Evolutionary conservation across 1,140 invertebrate genomes (phyloP).

Genomic region (Papilio polyxenes): DNA sequence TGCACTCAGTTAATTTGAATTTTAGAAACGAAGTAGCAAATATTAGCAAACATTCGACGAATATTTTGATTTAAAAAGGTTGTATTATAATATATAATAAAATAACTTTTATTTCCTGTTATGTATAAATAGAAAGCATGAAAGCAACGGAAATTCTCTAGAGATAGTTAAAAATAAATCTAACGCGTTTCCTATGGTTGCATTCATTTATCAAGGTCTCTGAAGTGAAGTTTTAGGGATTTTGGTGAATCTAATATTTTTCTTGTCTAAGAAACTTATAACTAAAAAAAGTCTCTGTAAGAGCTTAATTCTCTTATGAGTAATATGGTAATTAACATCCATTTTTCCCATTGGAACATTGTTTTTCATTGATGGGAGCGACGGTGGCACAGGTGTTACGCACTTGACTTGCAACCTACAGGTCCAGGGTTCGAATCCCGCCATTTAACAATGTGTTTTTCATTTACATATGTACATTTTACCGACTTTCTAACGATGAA

Average conservation of each 20-base stretch:
- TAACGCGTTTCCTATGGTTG: background rate
- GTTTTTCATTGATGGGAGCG: no score
- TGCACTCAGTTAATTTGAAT: conserved; percentile 48
- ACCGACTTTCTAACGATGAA: no score
- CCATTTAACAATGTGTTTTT: no score
- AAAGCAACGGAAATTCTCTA: background rate
- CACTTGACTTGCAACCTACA: no score
- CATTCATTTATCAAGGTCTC: conserved; percentile 24
- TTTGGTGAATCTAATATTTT: background rate
- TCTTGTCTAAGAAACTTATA: background rate
- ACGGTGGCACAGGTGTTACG: no score
- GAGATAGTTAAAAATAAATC: conserved; percentile 17
- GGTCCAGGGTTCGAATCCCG: no score
- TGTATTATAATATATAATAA: background rate
- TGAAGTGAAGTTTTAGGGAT: background rate
- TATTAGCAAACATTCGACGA: background rate
- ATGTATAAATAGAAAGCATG: background rate
- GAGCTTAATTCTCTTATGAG: background rate
- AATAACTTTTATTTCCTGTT: no score
- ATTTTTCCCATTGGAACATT: no score
- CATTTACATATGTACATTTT: no score
- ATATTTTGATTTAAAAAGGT: no score
- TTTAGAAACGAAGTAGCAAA: conserved; percentile 34
- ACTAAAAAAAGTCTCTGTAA: background rate
- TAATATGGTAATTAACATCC: no score